Conservation (phyloP, 37 sponge, comb jelly and placozoan genomes). For the Spongia lamella region DNA sequence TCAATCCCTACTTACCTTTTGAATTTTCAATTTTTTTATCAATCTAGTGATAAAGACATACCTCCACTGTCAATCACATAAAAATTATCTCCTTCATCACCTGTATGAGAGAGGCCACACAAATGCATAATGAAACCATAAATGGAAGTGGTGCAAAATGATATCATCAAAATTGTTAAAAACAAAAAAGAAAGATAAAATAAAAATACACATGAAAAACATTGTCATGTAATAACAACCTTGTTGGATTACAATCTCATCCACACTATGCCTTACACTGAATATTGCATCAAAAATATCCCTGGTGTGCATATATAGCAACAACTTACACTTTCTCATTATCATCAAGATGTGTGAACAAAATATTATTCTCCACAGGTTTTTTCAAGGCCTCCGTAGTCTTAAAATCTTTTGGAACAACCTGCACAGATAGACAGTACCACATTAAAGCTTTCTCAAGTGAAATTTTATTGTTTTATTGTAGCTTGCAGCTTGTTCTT, state of each 20-base stretch:
- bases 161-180: no score
- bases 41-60: no score
- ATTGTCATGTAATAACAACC: conserved; percentile 56
- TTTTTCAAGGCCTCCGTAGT: conserved; percentile 89
- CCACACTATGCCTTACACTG: conserved; percentile 55
- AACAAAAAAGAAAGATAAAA: no score
- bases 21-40: no score
- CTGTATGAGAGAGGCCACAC: conserved; percentile 16
- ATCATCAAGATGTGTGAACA: conserved; percentile 94
- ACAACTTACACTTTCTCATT: conserved; percentile 79
- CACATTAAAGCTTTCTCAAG: no score
- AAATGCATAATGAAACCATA: not conserved
- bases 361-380: conserved; percentile 86
- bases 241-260: conserved; percentile 89
- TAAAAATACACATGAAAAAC: no score
- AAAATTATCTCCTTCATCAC: conserved; percentile 96
- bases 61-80: conserved; percentile 90
- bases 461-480: conserved; percentile 82
- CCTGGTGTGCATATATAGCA: no score
- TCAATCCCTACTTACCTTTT: no score
- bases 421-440: conserved; percentile 43
- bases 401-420: conserved; percentile 96
- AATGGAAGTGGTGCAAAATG: no score
- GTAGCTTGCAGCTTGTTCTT: conserved; percentile 89
- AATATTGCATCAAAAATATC: conserved; percentile 98